Evolutionary conservation across 1,140 invertebrate species (phyloP).

Genomic region (Hylaeus volcanicus): DNA sequence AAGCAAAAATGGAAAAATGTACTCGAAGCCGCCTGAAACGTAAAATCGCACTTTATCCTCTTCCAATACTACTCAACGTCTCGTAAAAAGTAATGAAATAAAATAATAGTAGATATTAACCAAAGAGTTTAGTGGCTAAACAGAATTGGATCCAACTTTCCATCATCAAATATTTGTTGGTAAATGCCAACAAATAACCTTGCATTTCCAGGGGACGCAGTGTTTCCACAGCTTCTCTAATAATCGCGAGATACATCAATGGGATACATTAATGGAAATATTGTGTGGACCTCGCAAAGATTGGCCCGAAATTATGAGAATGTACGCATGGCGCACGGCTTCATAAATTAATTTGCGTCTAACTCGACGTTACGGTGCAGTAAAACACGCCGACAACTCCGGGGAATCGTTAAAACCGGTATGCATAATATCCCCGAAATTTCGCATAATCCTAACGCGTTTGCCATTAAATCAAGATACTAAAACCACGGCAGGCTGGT

Average conservation of each 20-base stretch:
- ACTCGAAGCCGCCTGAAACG: too few species aligned
- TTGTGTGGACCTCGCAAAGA: background rate
- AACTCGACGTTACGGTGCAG: conserved; percentile 32
- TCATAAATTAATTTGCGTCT: conserved; percentile 45
- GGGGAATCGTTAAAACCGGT: conserved; percentile 31
- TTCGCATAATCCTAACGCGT: background rate
- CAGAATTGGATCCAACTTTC: too few species aligned
- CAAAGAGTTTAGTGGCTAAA: too few species aligned
- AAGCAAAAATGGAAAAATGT: background rate
- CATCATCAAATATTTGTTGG: too few species aligned
- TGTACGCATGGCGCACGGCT: background rate
- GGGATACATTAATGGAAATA: background rate
- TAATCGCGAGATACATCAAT: conserved; percentile 5
- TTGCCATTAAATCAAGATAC: background rate
- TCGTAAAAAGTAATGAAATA: too few species aligned
- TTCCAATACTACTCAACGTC: background rate
- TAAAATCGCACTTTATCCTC: background rate
- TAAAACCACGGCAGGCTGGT: too few species aligned
- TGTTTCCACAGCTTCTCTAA: background rate
- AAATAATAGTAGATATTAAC: too few species aligned
- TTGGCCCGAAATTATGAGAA: conserved; percentile 37
- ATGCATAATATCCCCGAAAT: conserved; percentile 20
- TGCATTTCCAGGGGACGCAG: too few species aligned
- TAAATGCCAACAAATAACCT: too few species aligned
- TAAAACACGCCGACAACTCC: conserved; percentile 14